phyloP scores from a whole-genome alignment of 2,113 vertebrate species.

The Nerophis ophidion region DNA sequence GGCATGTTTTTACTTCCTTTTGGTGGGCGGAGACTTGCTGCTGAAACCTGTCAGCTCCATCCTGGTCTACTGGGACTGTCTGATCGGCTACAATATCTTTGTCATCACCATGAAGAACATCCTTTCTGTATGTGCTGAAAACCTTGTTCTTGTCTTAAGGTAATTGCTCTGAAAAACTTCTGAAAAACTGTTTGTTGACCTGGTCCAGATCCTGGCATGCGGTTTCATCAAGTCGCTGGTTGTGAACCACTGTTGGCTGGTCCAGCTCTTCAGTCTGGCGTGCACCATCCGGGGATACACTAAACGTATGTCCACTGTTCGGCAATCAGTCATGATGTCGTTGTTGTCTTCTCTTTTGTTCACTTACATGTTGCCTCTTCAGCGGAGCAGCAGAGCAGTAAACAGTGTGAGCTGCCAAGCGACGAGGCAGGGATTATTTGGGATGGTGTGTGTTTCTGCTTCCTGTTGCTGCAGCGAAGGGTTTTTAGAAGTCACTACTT shows the following conservation, averaged over 20 bases:
- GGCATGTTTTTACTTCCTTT: conserved; percentile 93
- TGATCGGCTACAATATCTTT: conserved; percentile 93
- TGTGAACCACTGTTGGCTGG: conserved; percentile 87
- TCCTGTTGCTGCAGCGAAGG: conserved; percentile 86
- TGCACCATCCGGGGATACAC: conserved; percentile 93
- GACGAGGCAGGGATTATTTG: conserved; percentile 95
- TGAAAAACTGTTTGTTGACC: neutral
- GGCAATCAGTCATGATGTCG: neutral
- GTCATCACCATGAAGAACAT: conserved; percentile 98
- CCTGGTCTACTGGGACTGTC: conserved; percentile 89
- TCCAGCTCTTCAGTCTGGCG: conserved; percentile 91
- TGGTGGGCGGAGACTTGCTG: conserved; percentile 91
- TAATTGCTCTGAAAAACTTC: neutral
- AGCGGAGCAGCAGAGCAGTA: conserved; percentile 68
- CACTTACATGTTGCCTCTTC: neutral
- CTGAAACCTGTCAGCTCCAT: conserved; percentile 88
- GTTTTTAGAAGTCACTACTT: conserved; percentile 98
- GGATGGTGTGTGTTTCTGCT: conserved; percentile 95
- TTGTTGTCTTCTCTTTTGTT: neutral
- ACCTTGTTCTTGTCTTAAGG: neutral
- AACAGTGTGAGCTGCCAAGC: conserved; percentile 84
- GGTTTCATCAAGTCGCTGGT: conserved; percentile 86
- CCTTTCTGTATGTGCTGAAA: conserved; percentile 1
- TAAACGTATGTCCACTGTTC: conserved; percentile 73
- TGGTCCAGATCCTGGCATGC: conserved; percentile 84